A percentile compares a stretch with the other conserved stretches of the same genome.
Evolutionary conservation across 2,797 vertebrate species (phyloP).

Genomic region (Paguma larvata): DNA sequence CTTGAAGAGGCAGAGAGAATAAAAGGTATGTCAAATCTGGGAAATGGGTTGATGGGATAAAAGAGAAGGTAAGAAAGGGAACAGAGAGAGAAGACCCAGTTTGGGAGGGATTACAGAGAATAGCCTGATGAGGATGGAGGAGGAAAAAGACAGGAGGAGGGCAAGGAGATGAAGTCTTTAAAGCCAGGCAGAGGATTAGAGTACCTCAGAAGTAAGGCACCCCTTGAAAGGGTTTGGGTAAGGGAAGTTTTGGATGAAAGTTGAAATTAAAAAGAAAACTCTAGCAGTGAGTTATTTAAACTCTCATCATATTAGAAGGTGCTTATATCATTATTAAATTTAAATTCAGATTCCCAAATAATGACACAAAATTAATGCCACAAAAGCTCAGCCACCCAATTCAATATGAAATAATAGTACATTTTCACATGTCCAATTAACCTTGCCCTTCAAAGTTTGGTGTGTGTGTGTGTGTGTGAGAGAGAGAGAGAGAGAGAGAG

Average conservation of each 20-base stretch:
- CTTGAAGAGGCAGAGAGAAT: slow-evolving; percentile 18
- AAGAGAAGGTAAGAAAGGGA: neutral
- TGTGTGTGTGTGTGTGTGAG: neutral
- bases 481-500: neutral
- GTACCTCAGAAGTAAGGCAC: neutral
- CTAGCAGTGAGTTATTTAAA: slow-evolving; percentile 6
- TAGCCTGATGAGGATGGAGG: neutral
- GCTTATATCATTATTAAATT: slow-evolving; percentile 35
- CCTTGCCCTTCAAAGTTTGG: neutral
- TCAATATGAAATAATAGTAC: neutral
- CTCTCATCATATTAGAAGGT: neutral
- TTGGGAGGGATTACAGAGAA: neutral
- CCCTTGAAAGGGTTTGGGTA: neutral
- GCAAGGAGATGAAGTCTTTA: neutral
- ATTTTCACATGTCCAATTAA: slow-evolving; percentile 12
- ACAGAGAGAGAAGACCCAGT: neutral
- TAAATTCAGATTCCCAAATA: slow-evolving; percentile 62
- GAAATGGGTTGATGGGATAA: neutral
- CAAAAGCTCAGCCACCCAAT: neutral
- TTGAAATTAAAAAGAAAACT: slow-evolving; percentile 11
- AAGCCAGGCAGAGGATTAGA: neutral
- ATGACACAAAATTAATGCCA: neutral
- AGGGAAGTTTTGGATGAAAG: neutral
- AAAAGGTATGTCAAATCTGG: neutral
- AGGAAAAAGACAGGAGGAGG: neutral